Evolutionary conservation across 1,140 invertebrate species (phyloP).

Genomic region (Neomicropteryx cornuta): DNA sequence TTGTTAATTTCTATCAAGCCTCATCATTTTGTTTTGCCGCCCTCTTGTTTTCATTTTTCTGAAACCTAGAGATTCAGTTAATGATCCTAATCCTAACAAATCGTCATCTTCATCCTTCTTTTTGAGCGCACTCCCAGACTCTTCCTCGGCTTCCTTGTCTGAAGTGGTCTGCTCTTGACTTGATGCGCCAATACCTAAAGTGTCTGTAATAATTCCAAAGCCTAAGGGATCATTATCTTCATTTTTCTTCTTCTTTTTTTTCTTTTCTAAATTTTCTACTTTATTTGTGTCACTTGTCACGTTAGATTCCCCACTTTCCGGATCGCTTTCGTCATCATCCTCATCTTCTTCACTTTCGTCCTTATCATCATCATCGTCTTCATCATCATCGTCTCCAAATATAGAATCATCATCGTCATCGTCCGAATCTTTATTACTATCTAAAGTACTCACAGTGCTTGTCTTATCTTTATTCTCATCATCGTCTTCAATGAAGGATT

Average conservation of each 20-base stretch:
- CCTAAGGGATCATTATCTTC: constrained; percentile 16
- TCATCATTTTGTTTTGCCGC: constrained; percentile 41
- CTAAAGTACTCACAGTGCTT: too few species aligned
- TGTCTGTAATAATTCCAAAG: constrained; percentile 12
- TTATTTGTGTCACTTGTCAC: constrained; percentile 5
- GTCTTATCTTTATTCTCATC: constrained; percentile 21
- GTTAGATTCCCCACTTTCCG: constrained; percentile 20
- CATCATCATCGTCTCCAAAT: too few species aligned
- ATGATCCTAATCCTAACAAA: constrained; percentile 4
- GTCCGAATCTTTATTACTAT: constrained; percentile 1
- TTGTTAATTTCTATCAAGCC: constrained; percentile 26
- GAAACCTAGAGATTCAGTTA: constrained; percentile 22
- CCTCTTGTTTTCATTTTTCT: constrained; percentile 27
- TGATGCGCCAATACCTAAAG: too few species aligned
- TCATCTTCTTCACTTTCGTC: constrained; percentile 17
- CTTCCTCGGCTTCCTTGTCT: too few species aligned
- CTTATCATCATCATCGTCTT: constrained; percentile 9
- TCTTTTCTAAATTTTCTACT: constrained; percentile 9
- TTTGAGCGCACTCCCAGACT: too few species aligned
- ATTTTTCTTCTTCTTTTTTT: constrained; percentile 13
- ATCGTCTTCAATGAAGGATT: constrained; percentile 23
- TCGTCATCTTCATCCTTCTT: too few species aligned
- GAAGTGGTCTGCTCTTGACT: too few species aligned
- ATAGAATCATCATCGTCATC: constrained; percentile 6
- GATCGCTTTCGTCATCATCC: constrained; percentile 22